Percentiles rank a stretch among this genome's conserved stretches.
phyloP scores from a whole-genome alignment of 2,797 vertebrate species.

The Clarias platycephalus region DNA sequence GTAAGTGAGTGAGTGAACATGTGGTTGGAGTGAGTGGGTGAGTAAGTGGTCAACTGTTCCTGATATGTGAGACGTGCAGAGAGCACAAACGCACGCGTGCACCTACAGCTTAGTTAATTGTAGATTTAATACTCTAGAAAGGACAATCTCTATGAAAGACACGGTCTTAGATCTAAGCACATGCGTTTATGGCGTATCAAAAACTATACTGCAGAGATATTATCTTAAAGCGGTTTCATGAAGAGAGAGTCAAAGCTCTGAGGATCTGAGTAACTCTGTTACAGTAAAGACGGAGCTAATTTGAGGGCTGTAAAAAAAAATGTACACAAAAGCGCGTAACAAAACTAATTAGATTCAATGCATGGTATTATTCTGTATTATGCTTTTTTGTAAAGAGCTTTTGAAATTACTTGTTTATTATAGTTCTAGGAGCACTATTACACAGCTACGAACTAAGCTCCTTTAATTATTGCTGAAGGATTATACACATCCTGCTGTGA shows the following conservation, averaged over 20 bases:
- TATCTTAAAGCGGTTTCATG: background rate
- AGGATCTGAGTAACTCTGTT: slow-evolving; percentile 12
- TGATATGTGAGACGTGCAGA: background rate
- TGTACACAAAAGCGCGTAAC: background rate
- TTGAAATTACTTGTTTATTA: slow-evolving; percentile 28
- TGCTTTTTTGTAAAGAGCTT: background rate
- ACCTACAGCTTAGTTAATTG: background rate
- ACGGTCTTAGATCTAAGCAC: background rate
- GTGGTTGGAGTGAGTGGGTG: background rate
- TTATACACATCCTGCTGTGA: slow-evolving; percentile 25
- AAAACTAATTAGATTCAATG: background rate
- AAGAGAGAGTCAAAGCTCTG: slow-evolving; percentile 3
- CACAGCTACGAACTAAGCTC: slow-evolving; percentile 17
- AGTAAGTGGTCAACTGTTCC: no score
- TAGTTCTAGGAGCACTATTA: slow-evolving; percentile 13
- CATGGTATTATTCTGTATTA: background rate
- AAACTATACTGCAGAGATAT: background rate
- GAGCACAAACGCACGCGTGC: background rate
- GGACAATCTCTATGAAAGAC: background rate
- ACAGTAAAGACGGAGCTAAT: slow-evolving; percentile 3
- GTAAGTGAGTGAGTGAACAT: background rate
- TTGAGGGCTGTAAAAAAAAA: background rate
- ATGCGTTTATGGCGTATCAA: background rate
- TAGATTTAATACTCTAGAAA: background rate
- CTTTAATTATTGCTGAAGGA: slow-evolving; percentile 25